phyloP scores from a whole-genome alignment of 2,113 vertebrate genomes.

The Pteropus alecto region DNA sequence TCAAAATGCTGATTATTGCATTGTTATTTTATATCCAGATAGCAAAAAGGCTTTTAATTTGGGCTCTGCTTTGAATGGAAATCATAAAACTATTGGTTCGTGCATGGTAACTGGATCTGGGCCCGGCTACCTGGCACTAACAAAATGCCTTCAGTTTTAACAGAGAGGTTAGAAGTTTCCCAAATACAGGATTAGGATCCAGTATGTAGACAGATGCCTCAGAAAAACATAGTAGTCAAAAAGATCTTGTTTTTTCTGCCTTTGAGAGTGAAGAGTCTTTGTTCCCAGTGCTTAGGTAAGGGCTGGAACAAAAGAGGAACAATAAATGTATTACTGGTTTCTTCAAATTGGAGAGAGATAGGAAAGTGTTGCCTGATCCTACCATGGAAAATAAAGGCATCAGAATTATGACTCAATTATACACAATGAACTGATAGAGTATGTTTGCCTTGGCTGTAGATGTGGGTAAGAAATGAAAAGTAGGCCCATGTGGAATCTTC shows the following conservation, averaged over 20 bases:
- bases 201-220: background rate
- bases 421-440: background rate
- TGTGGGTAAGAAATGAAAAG: background rate
- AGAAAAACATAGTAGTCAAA: background rate
- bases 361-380: background rate
- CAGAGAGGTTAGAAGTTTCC: background rate
- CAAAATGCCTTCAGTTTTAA: background rate
- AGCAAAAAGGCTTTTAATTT: slow-evolving; percentile 28
- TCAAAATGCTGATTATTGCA: background rate
- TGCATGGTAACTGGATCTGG: background rate
- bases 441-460: background rate
- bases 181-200: background rate
- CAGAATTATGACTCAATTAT: background rate
- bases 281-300: background rate
- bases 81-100: background rate
- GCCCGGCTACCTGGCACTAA: background rate
- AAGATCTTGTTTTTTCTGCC: background rate
- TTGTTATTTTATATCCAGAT: background rate
- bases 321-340: background rate
- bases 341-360: background rate
- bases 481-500: background rate
- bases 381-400: background rate
- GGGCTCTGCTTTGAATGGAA: background rate
- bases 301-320: background rate
- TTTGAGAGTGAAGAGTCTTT: background rate